Conservation (phyloP, 1,140 invertebrate species). For the Fragariocoptes setiger region DNA sequence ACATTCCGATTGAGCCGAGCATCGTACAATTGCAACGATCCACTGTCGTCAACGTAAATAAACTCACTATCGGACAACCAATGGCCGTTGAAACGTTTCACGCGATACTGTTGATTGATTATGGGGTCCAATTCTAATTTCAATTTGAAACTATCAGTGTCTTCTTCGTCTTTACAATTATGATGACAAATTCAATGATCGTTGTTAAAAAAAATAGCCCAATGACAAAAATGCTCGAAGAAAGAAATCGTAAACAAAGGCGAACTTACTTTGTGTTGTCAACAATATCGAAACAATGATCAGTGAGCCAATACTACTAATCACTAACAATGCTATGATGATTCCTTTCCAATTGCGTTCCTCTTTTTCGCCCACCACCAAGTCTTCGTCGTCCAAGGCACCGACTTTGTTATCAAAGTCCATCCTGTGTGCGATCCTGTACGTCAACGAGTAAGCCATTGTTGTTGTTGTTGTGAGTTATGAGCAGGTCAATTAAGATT, state of each 20-base stretch:
- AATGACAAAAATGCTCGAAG: conserved; percentile 5
- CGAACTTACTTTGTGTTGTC: conserved; percentile 28
- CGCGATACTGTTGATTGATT: conserved; percentile 27
- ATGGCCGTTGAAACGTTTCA: conserved; percentile 37
- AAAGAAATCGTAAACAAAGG: too few relatives aligned
- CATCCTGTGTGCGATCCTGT: too few relatives aligned
- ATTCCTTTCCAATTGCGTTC: conserved; percentile 65
- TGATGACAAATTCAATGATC: too few relatives aligned
- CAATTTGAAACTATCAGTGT: conserved; percentile 11
- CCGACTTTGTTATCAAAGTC: not conserved
- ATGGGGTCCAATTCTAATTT: conserved; percentile 24
- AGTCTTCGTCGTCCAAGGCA: conserved; percentile 22
- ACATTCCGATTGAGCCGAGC: not conserved
- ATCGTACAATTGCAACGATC: conserved; percentile 1
- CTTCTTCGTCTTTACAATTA: too few relatives aligned
- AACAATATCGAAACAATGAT: conserved; percentile 56
- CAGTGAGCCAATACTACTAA: conserved; percentile 44
- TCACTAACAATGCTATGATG: conserved; percentile 52
- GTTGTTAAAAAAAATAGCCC: too few relatives aligned
- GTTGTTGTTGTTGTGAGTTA: too few relatives aligned
- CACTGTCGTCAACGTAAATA: conserved; percentile 1
- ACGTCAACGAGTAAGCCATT: too few relatives aligned
- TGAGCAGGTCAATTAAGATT: too few relatives aligned
- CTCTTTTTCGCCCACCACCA: conserved; percentile 40
- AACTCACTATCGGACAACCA: conserved; percentile 29